Evolutionary conservation across 1,140 invertebrate genomes (phyloP).

Genomic region (Caenorhabditis tropicalis): DNA sequence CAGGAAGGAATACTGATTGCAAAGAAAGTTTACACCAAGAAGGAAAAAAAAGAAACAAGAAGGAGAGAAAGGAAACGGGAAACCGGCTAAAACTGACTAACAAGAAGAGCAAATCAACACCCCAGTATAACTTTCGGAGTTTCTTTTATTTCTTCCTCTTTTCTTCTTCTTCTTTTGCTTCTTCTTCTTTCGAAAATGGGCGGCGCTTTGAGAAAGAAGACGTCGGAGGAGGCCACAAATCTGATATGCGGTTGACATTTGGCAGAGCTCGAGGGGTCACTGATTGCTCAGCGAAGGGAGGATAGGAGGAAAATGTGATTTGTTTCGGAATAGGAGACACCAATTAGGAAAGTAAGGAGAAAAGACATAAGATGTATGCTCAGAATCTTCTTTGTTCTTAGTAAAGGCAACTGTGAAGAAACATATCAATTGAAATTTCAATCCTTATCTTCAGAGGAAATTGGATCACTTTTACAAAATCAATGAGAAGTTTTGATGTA

Average conservation of each 20-base stretch:
- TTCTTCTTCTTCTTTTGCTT: slow-evolving; percentile 4
- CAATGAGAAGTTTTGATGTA: no score
- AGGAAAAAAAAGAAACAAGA: slow-evolving; percentile 9
- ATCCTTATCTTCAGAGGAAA: no score
- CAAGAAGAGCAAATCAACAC: slow-evolving; percentile 39
- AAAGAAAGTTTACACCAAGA: slow-evolving; percentile 29
- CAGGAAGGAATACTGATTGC: slow-evolving; percentile 38
- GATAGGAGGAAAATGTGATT: not conserved
- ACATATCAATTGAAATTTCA: no score
- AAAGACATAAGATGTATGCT: no score
- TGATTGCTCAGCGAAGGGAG: not conserved
- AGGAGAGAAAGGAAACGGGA: slow-evolving; percentile 16
- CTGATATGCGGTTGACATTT: slow-evolving; percentile 41
- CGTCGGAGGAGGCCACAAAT: not conserved
- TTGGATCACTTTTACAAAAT: no score
- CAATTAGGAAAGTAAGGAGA: not conserved
- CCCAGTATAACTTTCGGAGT: slow-evolving; percentile 34
- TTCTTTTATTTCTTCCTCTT: slow-evolving; percentile 37
- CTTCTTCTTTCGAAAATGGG: slow-evolving; percentile 1
- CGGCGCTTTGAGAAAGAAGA: slow-evolving; percentile 1
- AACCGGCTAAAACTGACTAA: slow-evolving; percentile 28
- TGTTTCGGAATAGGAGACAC: not conserved
- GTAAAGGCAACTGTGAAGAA: no score
- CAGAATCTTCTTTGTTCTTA: no score
- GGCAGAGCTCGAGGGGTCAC: not conserved